phyloP scores from a whole-genome alignment of 2,888 invertebrate species.

The Sinotaia quadrata region DNA sequence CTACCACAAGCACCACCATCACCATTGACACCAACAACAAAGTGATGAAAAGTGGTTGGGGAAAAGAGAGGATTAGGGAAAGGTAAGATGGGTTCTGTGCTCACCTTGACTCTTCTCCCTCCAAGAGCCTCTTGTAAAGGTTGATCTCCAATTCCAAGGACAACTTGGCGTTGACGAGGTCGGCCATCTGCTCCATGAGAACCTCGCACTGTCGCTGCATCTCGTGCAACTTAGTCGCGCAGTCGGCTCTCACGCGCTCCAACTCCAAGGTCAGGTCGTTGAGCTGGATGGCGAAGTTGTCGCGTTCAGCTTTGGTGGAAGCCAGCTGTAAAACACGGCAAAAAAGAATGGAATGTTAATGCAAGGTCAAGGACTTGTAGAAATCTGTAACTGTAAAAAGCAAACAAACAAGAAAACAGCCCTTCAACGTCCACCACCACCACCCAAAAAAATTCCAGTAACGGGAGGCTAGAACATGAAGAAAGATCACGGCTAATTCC shows the following conservation, averaged over 20 bases:
- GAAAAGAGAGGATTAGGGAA: not conserved
- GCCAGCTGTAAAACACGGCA: constrained; percentile 30
- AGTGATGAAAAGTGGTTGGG: no score
- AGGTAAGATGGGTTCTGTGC: constrained; percentile 23
- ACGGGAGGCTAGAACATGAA: no score
- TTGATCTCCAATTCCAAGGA: constrained; percentile 75
- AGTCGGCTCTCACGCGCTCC: constrained; percentile 39
- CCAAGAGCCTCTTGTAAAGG: constrained; percentile 75
- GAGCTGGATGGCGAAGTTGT: constrained; percentile 31
- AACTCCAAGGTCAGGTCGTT: constrained; percentile 37
- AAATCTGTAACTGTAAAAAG: no score
- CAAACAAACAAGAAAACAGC: no score
- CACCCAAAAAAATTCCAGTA: no score
- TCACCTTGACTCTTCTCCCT: constrained; percentile 74
- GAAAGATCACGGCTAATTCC: no score
- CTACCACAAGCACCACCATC: no score
- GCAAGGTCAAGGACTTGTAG: no score
- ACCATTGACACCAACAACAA: no score
- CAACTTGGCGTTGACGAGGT: constrained; percentile 73
- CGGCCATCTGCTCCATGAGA: constrained; percentile 42
- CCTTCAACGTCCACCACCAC: no score
- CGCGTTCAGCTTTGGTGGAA: constrained; percentile 35
- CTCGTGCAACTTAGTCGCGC: constrained; percentile 34
- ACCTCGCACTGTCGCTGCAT: constrained; percentile 41
- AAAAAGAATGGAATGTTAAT: no score